Conservation (phyloP, 2,113 vertebrate species). For the Willisornis vidua region DNA sequence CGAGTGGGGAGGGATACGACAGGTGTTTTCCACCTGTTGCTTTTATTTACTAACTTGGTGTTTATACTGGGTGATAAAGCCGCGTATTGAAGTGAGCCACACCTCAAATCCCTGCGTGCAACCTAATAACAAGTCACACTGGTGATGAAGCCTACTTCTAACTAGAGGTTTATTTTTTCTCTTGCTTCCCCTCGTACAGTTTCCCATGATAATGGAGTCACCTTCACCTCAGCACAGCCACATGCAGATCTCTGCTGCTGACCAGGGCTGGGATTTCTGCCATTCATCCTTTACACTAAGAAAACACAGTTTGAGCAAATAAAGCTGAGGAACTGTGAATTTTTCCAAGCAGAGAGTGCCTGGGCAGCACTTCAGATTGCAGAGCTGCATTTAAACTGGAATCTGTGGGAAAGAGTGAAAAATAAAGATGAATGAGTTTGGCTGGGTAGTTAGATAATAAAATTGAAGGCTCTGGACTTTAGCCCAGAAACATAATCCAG, state of each 20-base stretch:
- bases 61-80: neutral
- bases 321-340: neutral
- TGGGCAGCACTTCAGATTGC: neutral
- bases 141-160: neutral
- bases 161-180: neutral
- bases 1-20: no score
- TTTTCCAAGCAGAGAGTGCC: neutral
- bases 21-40: neutral
- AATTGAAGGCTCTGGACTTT: constrained; percentile 40
- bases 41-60: neutral
- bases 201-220: neutral
- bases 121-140: neutral
- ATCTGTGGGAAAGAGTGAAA: constrained; percentile 6
- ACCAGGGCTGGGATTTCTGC: neutral
- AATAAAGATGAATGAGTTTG: constrained; percentile 49
- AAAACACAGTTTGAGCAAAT: neutral
- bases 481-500: constrained; percentile 23
- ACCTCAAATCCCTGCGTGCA: neutral
- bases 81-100: neutral
- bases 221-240: neutral
- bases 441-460: constrained; percentile 51
- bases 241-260: neutral
- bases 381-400: neutral
- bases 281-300: neutral
- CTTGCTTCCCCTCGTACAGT: neutral